Conservation (phyloP, 2,797 vertebrate species). For the Lateolabrax maculatus region DNA sequence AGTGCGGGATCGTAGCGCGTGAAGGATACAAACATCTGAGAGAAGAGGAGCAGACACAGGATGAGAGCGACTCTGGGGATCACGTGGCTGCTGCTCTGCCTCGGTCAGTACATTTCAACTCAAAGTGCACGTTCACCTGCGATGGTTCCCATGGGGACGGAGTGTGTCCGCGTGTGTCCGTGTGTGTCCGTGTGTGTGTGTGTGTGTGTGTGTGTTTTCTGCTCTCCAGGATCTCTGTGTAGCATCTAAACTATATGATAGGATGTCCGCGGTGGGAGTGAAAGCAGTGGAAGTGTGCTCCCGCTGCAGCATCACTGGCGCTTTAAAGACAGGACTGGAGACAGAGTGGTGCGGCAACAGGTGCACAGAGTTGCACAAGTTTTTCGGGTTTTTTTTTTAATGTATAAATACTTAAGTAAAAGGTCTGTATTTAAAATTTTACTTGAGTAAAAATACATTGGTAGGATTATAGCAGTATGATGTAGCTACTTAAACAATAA, state of each 20-base stretch:
- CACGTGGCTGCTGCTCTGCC: slow-evolving; percentile 71
- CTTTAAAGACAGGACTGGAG: not conserved
- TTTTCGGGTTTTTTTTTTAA: too few species aligned
- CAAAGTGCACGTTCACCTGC: too few species aligned
- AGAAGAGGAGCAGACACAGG: slow-evolving; percentile 46
- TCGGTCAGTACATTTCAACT: slow-evolving; percentile 70
- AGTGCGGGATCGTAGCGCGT: slow-evolving; percentile 40
- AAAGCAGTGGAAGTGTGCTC: not conserved
- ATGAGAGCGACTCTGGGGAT: slow-evolving; percentile 64
- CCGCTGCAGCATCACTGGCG: not conserved
- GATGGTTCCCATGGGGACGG: too few species aligned
- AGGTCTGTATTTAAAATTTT: not conserved
- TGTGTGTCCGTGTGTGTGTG: too few species aligned
- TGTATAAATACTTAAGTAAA: not conserved
- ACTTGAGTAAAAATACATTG: too few species aligned
- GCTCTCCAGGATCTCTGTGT: not conserved
- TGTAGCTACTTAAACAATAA: not conserved
- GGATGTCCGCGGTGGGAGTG: not conserved
- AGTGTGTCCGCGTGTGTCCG: too few species aligned
- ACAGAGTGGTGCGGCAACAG: slow-evolving; percentile 14
- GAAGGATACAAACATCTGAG: slow-evolving; percentile 48
- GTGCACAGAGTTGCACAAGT: not conserved
- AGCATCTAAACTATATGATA: rapidly evolving
- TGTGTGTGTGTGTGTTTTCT: too few species aligned
- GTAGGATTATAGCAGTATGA: not conserved